Evolutionary conservation across 2,113 vertebrate genomes (phyloP).

Genomic region (Echinops telfairi): DNA sequence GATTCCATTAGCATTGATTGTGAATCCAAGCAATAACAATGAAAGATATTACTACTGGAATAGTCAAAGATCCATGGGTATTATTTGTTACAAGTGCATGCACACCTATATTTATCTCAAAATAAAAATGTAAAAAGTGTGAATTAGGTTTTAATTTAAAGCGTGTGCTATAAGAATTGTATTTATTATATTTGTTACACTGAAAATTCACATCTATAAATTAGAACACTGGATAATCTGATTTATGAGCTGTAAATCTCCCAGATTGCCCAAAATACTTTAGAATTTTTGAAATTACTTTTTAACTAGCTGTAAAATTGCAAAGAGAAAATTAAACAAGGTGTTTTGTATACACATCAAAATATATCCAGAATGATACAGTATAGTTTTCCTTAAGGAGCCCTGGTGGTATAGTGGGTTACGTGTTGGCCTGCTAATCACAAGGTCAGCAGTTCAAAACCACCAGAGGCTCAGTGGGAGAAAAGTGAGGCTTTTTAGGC

Average conservation of each 20-base stretch:
- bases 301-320: background rate
- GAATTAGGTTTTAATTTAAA: background rate
- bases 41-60: too few relatives aligned
- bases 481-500: too few relatives aligned
- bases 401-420: too few relatives aligned
- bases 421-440: too few relatives aligned
- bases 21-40: too few relatives aligned
- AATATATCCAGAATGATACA: background rate
- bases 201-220: background rate
- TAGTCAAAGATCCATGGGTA: too few relatives aligned
- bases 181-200: background rate
- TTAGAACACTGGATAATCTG: background rate
- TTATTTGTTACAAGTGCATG: too few relatives aligned
- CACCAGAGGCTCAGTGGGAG: too few relatives aligned
- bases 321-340: background rate
- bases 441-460: too few relatives aligned
- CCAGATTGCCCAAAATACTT: background rate
- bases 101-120: background rate
- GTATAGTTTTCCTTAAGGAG: background rate
- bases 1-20: too few relatives aligned
- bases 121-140: background rate
- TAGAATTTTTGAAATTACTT: background rate
- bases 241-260: background rate
- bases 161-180: background rate
- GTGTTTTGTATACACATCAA: background rate